Conservation (phyloP, 2,797 vertebrate genomes). For the Fistularia tabacaria region DNA sequence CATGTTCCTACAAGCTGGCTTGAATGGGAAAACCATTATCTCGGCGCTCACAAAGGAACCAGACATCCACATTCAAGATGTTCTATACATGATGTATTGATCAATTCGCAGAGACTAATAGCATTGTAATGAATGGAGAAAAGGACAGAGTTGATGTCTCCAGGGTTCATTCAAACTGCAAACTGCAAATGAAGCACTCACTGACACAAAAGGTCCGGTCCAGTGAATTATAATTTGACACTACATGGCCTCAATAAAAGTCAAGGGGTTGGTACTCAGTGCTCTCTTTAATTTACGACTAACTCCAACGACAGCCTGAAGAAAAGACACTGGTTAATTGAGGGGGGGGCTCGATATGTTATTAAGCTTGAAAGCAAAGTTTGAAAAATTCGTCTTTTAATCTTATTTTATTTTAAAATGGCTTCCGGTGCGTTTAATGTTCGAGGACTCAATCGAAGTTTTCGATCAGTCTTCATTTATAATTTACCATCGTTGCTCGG, state of each 20-base stretch:
- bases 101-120: slow-evolving; percentile 88
- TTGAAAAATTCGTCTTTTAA: background rate
- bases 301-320: slow-evolving; percentile 68
- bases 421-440: background rate
- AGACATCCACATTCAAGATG: slow-evolving; percentile 91
- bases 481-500: too few species aligned
- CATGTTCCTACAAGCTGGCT: slow-evolving; percentile 92
- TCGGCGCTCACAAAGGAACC: slow-evolving; percentile 86
- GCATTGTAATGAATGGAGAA: slow-evolving; percentile 85
- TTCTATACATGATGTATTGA: slow-evolving; percentile 97
- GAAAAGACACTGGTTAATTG: slow-evolving; percentile 42
- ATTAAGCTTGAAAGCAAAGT: slow-evolving; percentile 13
- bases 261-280: slow-evolving; percentile 78
- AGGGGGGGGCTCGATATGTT: background rate
- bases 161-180: slow-evolving; percentile 81
- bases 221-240: slow-evolving; percentile 84
- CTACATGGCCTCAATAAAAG: slow-evolving; percentile 80
- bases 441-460: background rate
- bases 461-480: too few species aligned
- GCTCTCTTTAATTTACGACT: slow-evolving; percentile 78
- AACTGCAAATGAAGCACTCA: slow-evolving; percentile 85
- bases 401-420: too few species aligned
- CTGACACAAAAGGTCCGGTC: slow-evolving; percentile 82
- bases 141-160: slow-evolving; percentile 83
- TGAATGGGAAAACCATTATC: slow-evolving; percentile 96